Evolutionary conservation across 2,113 vertebrate species (phyloP), one percentile per base, ranked within the genome.

Genomic region (Entosphenus tridentatus): DNA sequence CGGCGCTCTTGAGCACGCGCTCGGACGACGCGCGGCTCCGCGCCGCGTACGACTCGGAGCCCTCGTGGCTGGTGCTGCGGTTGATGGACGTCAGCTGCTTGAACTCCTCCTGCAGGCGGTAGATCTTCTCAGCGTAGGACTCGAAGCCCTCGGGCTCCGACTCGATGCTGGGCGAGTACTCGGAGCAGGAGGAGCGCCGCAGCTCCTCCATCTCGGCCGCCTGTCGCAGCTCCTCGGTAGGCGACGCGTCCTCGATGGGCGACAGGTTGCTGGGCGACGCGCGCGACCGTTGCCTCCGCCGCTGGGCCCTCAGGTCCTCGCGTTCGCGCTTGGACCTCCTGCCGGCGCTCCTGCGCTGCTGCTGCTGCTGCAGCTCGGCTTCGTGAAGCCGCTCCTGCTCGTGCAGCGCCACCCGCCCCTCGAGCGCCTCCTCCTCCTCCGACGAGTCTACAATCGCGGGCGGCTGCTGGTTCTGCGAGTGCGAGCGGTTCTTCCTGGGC

Each of bases 341-440:
- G 1, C 86, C 93, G 0, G 93, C 96, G 78, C 93, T 98, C 70
- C 93, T 83, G 71, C 95, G 95, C 68, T 89, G 85, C 77, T 98
- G 92, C 78, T 96, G 93, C 39, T 39, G 39, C 39, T 39, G 39
- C 39, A 39, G 39, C 57, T 98, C 93, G 67, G 93, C 84, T 78
- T 96, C 93, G 75, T 89, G 85, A 90, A 98, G 93, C 77, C 93
- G 87, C 74, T 98, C 93, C 74, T 98, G 93, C 77, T 98, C 93
- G 17, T 87, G 78, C 67, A 96, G 80, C 39, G 39, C 39, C 55
- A 98, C 83, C 77, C 96, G 91, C 75, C 96, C 93, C 73, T 98
- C 93, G 58, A 96, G 91, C 68, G 91, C 81, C 71, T 96, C 78
- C 79, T 98, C 93, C 67, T 98, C 93, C 74, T 98, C 92, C 75